Percentiles rank a stretch among this genome's conserved stretches.
Evolutionary conservation across 2,113 vertebrate species (phyloP).

Genomic region (Ellobius talpinus): DNA sequence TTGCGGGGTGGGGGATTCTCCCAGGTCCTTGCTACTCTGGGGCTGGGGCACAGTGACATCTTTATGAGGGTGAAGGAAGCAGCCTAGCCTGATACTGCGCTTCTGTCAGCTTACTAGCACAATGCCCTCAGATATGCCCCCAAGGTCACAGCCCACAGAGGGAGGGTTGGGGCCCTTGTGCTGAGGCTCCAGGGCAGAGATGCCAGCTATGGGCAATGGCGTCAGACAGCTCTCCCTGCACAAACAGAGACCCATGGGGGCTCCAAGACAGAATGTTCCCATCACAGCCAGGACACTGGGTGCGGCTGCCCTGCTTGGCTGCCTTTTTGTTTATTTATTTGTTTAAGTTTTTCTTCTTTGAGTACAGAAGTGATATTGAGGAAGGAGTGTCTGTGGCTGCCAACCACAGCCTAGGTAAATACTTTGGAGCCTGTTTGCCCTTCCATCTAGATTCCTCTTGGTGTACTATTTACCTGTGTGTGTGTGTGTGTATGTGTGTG

Average conservation of each 20-base stretch:
- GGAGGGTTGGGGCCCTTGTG: not conserved
- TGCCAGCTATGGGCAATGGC: not conserved
- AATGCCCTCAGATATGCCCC: not conserved
- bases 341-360: slow-evolving; percentile 30
- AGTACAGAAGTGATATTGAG: not conserved
- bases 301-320: not conserved
- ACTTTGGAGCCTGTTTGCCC: rapidly evolving
- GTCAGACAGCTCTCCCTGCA: not conserved
- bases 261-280: not conserved
- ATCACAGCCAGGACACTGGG: rapidly evolving
- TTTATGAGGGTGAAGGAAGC: not conserved
- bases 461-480: not conserved
- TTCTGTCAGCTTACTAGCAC: too few species aligned
- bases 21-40: not conserved
- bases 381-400: not conserved
- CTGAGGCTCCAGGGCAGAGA: not conserved
- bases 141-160: not conserved
- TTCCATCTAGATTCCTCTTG: not conserved
- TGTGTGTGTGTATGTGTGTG: not conserved
- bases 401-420: not conserved
- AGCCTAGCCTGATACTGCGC: rapidly evolving
- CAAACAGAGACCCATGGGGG: not conserved
- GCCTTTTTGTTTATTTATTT: slow-evolving; percentile 46
- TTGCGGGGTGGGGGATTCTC: not conserved
- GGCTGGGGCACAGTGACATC: not conserved